Evolutionary conservation across 2,888 invertebrate genomes (phyloP), one percentile per base, ranked within the genome.

Genomic region (Camponotus fellah): DNA sequence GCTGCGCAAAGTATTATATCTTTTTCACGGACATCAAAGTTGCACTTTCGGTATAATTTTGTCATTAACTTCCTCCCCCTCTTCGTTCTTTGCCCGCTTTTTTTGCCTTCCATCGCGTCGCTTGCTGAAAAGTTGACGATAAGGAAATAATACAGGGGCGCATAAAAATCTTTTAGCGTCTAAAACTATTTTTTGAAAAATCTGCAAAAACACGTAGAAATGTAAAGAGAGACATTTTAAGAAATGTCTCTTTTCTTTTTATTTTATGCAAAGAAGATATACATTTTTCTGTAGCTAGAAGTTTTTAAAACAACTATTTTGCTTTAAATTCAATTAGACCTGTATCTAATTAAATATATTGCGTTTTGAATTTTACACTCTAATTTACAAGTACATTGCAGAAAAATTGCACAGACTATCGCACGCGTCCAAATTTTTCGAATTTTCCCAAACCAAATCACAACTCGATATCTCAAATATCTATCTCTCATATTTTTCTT

Each of bases 11-110:
- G 88, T 88, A 89, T 89, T 89, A 89, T 88, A 86, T 89, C 88
- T 89, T 81, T 64, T 81, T 89, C 88, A 89, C 80, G 87, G 85
- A 85, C 86, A 81, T 85, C 74, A 75, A 83, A 88, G 76, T 72
- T 76, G 76, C 75, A 77, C 83, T 82, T 88, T 86, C 86, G 85
- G 91, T 92, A 91, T 92, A 92, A 92, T 93, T 92, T 92, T 89
- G 90, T 91, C 91, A 91, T 93, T 92, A 92, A 87, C 89, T 83
- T 85, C 72, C 56, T 76, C 64, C 46, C 69, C 49, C 43, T 66
- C 64, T 83, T 69, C 71, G 82, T 69, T 81, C 65, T 74, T 68
- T 64, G 65, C 58, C 68, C 49, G 49, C 65, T 71, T 60, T 79
- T 62, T 76, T 83, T 69, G 46, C 53, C 75, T 74, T 43, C 76